Conservation (phyloP, 2,113 vertebrate genomes). For the Anser brachyrhynchus region DNA sequence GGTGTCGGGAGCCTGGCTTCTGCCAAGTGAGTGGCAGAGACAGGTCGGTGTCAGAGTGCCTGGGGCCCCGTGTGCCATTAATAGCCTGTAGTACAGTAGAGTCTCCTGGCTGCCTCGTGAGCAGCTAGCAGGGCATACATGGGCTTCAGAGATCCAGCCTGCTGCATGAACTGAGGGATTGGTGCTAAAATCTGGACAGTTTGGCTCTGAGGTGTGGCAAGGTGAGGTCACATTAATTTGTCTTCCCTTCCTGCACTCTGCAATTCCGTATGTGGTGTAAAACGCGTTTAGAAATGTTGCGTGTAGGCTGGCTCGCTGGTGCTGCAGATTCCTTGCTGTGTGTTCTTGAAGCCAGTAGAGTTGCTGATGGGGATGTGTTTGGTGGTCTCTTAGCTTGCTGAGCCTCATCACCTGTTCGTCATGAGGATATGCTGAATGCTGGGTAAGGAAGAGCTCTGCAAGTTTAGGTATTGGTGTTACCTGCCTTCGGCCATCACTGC, state of each 20-base stretch:
- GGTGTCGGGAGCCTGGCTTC: not conserved
- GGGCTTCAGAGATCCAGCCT: not conserved
- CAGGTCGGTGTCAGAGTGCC: not conserved
- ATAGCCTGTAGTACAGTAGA: slow-evolving; percentile 44
- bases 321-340: fast-evolving
- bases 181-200: not conserved
- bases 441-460: not conserved
- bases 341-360: not conserved
- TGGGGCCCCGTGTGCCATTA: not conserved
- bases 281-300: not conserved
- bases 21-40: slow-evolving; percentile 43
- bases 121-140: not conserved
- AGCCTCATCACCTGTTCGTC: not conserved
- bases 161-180: not conserved
- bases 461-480: not conserved
- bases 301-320: not conserved
- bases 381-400: not conserved
- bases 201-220: not conserved
- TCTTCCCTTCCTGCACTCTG: not conserved
- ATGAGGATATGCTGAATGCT: not conserved
- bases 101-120: not conserved
- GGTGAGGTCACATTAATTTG: not conserved
- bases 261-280: not conserved
- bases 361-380: not conserved
- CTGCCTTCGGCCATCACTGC: not conserved